Base-by-base conservation (phyloP, 1,140 invertebrate genomes). In the Drosophila aff. region DNA sequence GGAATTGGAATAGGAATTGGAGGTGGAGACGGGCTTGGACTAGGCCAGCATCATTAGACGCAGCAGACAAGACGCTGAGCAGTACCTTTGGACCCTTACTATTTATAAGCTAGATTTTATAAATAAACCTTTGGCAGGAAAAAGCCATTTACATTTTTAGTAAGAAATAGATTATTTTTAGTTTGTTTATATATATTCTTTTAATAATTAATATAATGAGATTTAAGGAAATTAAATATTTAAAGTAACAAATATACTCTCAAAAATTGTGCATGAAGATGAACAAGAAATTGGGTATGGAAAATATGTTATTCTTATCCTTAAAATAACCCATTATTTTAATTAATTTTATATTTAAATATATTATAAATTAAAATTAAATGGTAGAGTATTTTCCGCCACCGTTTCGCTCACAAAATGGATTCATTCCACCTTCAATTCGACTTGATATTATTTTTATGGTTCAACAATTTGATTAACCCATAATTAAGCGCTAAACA, bases 381-480 rank as follows among this genome's bases (percentile, higher is more conserved):
- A 36, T 33, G n/a, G 3, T 21, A 59, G 40, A 10, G 31, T 63
- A 41, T 63, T 41, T 4, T 1, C 26, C 1, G 8, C 4, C 13
- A 6, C 6, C 15, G 18, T 2, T 33, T 28, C 23, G 1, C 23
- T 26, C 23, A 44, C 58, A 16, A 18, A 47, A 31, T 1, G 11
- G 7, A 43, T 72, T 38, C 18, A 43, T 72, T 38, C 18, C 67
- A 18, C 46, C 44, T 52, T 49, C 6, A 43, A 73, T 61, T 33
- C 16, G 33, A 15, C 8, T 36, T 49, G 4, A 41, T 61, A 73
- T 73, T 15, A 21, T 43, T 33, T 61, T 74, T 38, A 73, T 74
- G 40, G 68, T 44, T 61, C 31, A 73, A 61, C 67, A 36, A 43
- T 61, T 71, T 71, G 64, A 71, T 55, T 71, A 71, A 71, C 49